A percentile compares a stretch with the other conserved stretches of the same genome.
phyloP scores from a whole-genome alignment of 2,797 vertebrate genomes.

The Paguma larvata region DNA sequence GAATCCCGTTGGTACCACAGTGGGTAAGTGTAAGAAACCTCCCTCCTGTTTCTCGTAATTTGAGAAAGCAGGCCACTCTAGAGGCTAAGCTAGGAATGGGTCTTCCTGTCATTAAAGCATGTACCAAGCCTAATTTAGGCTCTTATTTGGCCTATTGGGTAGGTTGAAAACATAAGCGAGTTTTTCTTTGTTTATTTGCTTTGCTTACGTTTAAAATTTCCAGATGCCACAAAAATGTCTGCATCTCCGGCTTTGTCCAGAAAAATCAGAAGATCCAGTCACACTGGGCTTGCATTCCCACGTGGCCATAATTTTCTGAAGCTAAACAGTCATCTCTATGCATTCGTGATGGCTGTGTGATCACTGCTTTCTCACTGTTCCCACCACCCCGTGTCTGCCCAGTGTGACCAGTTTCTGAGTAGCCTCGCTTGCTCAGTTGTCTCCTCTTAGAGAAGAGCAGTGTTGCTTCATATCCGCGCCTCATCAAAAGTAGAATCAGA shows the following conservation, averaged over 20 bases:
- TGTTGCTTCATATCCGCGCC: not conserved
- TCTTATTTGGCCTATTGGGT: constrained; percentile 21
- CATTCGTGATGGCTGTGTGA: not conserved
- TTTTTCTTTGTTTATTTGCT: not conserved
- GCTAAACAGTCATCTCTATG: not conserved
- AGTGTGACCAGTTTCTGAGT: not conserved
- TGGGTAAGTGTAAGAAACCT: not conserved
- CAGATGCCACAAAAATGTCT: constrained; percentile 32
- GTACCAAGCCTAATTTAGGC: not conserved
- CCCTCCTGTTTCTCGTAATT: not conserved
- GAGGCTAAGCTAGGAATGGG: not conserved
- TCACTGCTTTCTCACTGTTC: not conserved
- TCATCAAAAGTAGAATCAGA: not conserved
- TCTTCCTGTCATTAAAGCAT: constrained; percentile 12
- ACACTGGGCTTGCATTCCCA: not conserved
- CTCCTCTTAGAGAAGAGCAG: not conserved
- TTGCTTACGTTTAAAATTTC: constrained; percentile 50
- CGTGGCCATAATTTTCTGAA: not conserved
- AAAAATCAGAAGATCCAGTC: not conserved
- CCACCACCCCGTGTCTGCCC: not conserved
- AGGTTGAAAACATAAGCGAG: constrained; percentile 7
- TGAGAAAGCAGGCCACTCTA: not conserved
- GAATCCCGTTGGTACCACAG: not conserved
- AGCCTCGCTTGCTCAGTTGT: not conserved
- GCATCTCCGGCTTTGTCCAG: constrained; percentile 37